phyloP scores from a whole-genome alignment of 2,113 vertebrate genomes.

The Lota lota region DNA sequence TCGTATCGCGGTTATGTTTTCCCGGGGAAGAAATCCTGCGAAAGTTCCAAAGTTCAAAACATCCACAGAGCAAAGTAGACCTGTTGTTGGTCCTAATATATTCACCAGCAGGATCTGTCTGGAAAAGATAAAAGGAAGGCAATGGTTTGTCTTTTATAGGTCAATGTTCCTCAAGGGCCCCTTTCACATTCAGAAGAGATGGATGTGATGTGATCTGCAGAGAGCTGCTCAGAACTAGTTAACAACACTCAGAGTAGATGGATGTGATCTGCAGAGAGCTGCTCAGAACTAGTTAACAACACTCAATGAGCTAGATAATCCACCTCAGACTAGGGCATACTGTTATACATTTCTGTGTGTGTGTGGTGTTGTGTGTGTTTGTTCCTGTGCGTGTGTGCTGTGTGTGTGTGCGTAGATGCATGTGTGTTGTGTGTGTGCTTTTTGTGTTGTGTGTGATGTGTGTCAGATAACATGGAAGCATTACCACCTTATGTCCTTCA shows the following conservation, averaged over 20 bases:
- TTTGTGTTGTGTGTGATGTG: not conserved
- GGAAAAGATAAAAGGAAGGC: slow-evolving; percentile 61
- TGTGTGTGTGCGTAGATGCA: not conserved
- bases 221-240: slow-evolving; percentile 49
- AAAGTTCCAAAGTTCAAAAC: slow-evolving; percentile 8
- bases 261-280: slow-evolving; percentile 46
- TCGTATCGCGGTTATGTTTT: not conserved
- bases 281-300: slow-evolving; percentile 40
- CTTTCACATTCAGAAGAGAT: slow-evolving; percentile 61
- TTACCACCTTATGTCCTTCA: too few species aligned
- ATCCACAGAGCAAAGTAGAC: not conserved
- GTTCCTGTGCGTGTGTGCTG: not conserved
- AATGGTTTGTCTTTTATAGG: slow-evolving; percentile 69
- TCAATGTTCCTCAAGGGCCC: slow-evolving; percentile 68
- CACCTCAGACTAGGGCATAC: not conserved
- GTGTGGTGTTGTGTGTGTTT: slow-evolving; percentile 1
- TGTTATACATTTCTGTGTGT: not conserved
- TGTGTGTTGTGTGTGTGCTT: not conserved
- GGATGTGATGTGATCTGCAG: slow-evolving; percentile 42
- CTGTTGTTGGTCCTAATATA: slow-evolving; percentile 33
- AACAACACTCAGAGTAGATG: slow-evolving; percentile 61
- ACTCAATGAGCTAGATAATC: slow-evolving; percentile 28
- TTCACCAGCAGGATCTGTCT: slow-evolving; percentile 51
- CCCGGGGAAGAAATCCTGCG: slow-evolving; percentile 5
- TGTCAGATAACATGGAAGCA: not conserved